phyloP scores from a whole-genome alignment of 2,113 vertebrate genomes.

The Cebus imitator region DNA sequence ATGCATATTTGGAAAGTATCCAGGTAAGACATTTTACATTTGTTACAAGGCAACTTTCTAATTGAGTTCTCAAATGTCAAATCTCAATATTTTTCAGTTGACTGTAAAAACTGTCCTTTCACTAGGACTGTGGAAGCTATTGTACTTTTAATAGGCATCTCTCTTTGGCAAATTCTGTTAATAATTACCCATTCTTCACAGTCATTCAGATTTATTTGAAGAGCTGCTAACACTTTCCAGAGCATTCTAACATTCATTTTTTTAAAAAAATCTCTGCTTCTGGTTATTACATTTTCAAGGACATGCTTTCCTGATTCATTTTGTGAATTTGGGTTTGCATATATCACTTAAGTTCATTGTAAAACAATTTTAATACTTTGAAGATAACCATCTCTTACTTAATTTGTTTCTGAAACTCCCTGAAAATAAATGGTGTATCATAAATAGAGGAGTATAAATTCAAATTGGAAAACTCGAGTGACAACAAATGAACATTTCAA shows the following conservation, averaged over 20 bases:
- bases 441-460: conserved; percentile 14
- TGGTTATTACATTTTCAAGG: background rate
- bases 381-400: conserved; percentile 41
- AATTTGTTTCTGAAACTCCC: conserved; percentile 21
- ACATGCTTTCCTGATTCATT: conserved; percentile 35
- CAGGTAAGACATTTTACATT: conserved; percentile 71
- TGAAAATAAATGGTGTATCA: conserved; percentile 28
- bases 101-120: conserved; percentile 24
- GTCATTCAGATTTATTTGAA: conserved; percentile 36
- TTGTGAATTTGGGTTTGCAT: conserved; percentile 27
- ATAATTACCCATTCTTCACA: conserved; percentile 57
- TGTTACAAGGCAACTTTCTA: background rate
- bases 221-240: conserved; percentile 43
- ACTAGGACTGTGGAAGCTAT: background rate
- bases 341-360: conserved; percentile 21
- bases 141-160: conserved; percentile 15
- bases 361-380: conserved; percentile 38
- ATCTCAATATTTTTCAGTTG: conserved; percentile 35
- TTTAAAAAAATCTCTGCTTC: conserved; percentile 38
- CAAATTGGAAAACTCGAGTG: conserved; percentile 25
- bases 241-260: conserved; percentile 43
- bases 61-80: conserved; percentile 20
- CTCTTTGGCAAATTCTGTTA: conserved; percentile 40
- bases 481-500: background rate
- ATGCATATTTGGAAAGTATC: conserved; percentile 77